A percentile compares a stretch with the other conserved stretches of the same genome.
Conservation (phyloP, 2,113 vertebrate species). For the Cyprinodon brontotheroides region DNA sequence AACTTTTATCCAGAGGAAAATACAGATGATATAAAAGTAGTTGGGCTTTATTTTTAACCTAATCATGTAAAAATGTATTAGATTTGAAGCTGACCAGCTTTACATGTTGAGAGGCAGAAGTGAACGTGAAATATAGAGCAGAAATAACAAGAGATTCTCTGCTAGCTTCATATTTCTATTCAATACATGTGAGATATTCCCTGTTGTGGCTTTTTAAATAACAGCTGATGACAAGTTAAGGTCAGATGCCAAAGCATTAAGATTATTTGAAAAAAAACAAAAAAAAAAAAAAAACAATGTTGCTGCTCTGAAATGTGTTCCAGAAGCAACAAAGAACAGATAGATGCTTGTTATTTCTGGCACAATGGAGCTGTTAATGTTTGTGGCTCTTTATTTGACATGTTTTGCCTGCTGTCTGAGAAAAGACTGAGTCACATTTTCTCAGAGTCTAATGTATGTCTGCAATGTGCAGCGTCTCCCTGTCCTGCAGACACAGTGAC, state of each 20-base stretch:
- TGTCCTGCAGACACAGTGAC: not conserved
- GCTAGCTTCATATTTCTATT: not conserved
- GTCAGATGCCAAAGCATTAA: slow-evolving; percentile 8
- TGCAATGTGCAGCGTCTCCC: slow-evolving; percentile 7
- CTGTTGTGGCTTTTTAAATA: not conserved
- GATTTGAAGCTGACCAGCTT: too few species aligned
- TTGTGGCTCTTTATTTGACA: slow-evolving; percentile 12
- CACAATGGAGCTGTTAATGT: not conserved
- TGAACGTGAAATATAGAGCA: too few species aligned
- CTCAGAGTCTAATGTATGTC: slow-evolving; percentile 4
- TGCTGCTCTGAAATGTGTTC: not conserved
- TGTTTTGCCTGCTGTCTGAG: slow-evolving; percentile 20
- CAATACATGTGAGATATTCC: slow-evolving; percentile 7
- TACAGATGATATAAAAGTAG: too few species aligned
- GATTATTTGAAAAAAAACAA: not conserved
- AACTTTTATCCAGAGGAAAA: too few species aligned
- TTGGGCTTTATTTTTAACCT: too few species aligned
- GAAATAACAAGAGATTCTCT: too few species aligned
- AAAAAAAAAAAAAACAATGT: slow-evolving; percentile 18
- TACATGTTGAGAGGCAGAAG: too few species aligned
- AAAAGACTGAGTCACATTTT: slow-evolving; percentile 12
- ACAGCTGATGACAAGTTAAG: slow-evolving; percentile 12
- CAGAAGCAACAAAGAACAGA: slow-evolving; percentile 27
- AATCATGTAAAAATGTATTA: too few species aligned
- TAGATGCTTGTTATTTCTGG: not conserved